phyloP scores from a whole-genome alignment of 2,113 vertebrate genomes.

The Pteropus alecto region DNA sequence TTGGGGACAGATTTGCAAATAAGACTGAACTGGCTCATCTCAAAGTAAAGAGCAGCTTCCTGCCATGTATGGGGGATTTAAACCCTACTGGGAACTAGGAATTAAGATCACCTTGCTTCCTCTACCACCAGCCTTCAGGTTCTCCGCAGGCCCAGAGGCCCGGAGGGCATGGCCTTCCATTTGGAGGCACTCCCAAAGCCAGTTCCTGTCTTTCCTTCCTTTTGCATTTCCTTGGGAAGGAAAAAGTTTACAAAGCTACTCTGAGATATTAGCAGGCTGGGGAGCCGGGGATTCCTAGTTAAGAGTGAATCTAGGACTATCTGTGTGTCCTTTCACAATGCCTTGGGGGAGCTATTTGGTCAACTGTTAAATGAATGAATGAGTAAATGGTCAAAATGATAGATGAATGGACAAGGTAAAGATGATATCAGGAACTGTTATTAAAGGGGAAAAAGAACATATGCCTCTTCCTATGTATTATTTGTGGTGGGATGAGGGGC shows the following conservation, averaged over 20 bases:
- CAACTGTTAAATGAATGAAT: background rate
- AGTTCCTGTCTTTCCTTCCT: background rate
- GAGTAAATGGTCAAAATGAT: background rate
- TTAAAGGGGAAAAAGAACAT: background rate
- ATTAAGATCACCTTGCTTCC: background rate
- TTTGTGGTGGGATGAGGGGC: background rate
- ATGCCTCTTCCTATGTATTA: background rate
- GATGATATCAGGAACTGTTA: background rate
- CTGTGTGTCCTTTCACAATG: background rate
- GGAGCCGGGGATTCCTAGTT: background rate
- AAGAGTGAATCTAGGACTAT: background rate
- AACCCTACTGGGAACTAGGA: background rate
- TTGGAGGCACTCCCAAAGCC: background rate
- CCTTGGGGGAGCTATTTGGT: background rate
- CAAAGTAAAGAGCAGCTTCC: conserved; percentile 32
- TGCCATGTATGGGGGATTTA: background rate
- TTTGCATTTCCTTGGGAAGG: background rate
- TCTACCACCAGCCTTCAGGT: background rate
- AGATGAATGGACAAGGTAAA: background rate
- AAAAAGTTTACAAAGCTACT: background rate
- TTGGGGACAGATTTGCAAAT: conserved; percentile 59
- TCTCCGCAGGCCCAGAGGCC: background rate
- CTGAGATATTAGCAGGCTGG: background rate
- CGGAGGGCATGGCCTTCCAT: background rate
- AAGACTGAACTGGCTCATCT: conserved; percentile 48